Base-by-base conservation (phyloP, 1,140 invertebrate species). In the Sycobia sp. region DNA sequence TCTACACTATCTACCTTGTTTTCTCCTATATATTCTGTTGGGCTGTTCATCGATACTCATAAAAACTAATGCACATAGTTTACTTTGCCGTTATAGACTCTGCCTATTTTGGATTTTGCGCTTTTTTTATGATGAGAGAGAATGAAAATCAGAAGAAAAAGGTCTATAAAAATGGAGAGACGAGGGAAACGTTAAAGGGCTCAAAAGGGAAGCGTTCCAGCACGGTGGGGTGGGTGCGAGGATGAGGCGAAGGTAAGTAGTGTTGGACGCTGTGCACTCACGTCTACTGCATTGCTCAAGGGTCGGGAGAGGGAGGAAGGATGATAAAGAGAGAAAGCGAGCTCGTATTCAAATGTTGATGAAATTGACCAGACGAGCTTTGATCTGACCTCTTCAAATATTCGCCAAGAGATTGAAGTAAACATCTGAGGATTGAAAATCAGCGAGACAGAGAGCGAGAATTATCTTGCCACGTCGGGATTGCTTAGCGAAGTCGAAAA, bases 311-410 rank as follows among this genome's bases (percentile, higher is more conserved):
- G 32, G 32, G 32, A 34, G 32, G 11, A 11, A 34, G 32, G 11
- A 34, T 7, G 32, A 34, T n/a, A 34, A 34, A 44, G 29, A 41
- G 53, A 41, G 39, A 23, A 54, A 53, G 64, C 47, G n/a, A n/a
- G 66, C 62, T 72, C 73, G 75, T 77, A 80, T 80, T 80, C 78
- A 81, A 80, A 81, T 80, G 78, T 77, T 82, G 80, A 81, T 82
- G 78, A 82, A 81, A 82, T 82, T 82, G 80, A 82, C 79, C 79
- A 82, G 80, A 81, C 77, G 69, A 62, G 72, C 80, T 82, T 82
- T 82, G 80, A 80, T 81, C 79, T 73, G 72, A 74, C 76, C 74
- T 81, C 73, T 79, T 80, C 73, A 81, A 82, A 81, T 81, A 81
- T 82, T 80, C 77, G 69, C 72, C 71, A 74, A 76, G 71, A 79